These are phyloP conservation scores for Psittacara wagleri DNA, from an alignment of 2,113 vertebrate genomes.

Conservation along the genomic window DNA sequence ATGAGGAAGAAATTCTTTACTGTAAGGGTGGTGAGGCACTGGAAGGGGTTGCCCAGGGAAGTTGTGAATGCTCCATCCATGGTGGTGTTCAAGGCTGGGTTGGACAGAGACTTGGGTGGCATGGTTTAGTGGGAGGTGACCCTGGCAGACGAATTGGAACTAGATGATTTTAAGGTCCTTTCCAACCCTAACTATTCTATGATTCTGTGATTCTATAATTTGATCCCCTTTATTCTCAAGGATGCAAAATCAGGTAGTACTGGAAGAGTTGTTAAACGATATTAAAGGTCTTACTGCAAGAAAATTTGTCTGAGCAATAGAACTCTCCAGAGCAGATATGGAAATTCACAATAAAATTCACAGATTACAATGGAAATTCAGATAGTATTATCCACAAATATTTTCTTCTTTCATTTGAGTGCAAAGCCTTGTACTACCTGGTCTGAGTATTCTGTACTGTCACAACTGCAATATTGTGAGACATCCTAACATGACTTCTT, in stretches of 20 bases:
- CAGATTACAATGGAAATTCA: background rate
- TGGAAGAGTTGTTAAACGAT: background rate
- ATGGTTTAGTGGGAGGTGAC: too few relatives aligned
- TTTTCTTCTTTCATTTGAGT: background rate
- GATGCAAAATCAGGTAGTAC: background rate
- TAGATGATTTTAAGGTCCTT: too few relatives aligned
- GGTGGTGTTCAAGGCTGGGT: rapidly evolving
- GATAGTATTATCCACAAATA: background rate
- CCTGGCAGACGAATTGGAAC: too few relatives aligned
- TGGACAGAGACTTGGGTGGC: too few relatives aligned
- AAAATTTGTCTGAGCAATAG: background rate
- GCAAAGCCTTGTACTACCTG: background rate
- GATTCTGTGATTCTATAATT: too few relatives aligned
- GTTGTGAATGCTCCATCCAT: too few relatives aligned
- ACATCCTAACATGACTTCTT: background rate
- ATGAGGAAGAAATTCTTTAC: too few relatives aligned
- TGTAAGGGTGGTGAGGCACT: too few relatives aligned
- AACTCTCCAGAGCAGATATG: background rate
- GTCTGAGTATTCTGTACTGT: background rate
- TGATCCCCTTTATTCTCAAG: background rate
- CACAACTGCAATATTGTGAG: background rate
- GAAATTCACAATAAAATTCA: background rate
- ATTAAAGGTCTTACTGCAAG: background rate
- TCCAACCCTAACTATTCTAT: too few relatives aligned
- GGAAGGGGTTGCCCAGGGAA: too few relatives aligned